Evolutionary conservation across 2,797 vertebrate species (phyloP).

Genomic region (Atherinosoma microstoma): DNA sequence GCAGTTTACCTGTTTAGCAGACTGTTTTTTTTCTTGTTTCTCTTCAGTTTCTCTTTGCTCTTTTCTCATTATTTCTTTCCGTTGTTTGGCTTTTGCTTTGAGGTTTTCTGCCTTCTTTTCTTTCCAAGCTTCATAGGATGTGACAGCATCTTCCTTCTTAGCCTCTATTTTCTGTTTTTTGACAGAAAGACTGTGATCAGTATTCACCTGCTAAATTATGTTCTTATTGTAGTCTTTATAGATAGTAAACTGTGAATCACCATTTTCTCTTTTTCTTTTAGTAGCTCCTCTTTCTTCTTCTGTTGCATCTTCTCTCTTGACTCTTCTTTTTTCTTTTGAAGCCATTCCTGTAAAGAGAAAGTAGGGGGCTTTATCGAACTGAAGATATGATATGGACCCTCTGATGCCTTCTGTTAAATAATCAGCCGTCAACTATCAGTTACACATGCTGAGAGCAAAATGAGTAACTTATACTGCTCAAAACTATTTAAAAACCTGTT

Average conservation of each 20-base stretch:
- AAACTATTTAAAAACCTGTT: too few relatives aligned
- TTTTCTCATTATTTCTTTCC: slow-evolving; percentile 77
- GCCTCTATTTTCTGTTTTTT: slow-evolving; percentile 82
- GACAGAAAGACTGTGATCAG: slow-evolving; percentile 9
- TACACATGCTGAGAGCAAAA: slow-evolving; percentile 1
- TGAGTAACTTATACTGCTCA: neutral
- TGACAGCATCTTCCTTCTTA: slow-evolving; percentile 88
- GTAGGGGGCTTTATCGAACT: neutral
- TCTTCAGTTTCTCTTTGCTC: slow-evolving; percentile 82
- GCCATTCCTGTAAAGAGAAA: slow-evolving; percentile 87
- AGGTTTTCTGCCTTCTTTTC: slow-evolving; percentile 86
- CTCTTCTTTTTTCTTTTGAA: slow-evolving; percentile 88
- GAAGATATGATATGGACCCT: slow-evolving; percentile 1
- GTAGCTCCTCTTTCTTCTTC: slow-evolving; percentile 87
- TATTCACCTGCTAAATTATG: neutral
- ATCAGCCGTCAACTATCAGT: neutral
- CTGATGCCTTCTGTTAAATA: neutral
- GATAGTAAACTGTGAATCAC: slow-evolving; percentile 49
- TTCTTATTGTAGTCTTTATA: neutral
- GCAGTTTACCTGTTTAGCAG: slow-evolving; percentile 83
- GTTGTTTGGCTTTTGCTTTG: slow-evolving; percentile 82
- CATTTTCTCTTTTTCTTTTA: slow-evolving; percentile 76
- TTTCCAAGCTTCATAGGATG: slow-evolving; percentile 93
- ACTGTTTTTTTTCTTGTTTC: slow-evolving; percentile 82
- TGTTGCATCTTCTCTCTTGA: slow-evolving; percentile 77